Evolutionary conservation across 2,888 invertebrate species (phyloP).

Genomic region (Euplexia lucipara): DNA sequence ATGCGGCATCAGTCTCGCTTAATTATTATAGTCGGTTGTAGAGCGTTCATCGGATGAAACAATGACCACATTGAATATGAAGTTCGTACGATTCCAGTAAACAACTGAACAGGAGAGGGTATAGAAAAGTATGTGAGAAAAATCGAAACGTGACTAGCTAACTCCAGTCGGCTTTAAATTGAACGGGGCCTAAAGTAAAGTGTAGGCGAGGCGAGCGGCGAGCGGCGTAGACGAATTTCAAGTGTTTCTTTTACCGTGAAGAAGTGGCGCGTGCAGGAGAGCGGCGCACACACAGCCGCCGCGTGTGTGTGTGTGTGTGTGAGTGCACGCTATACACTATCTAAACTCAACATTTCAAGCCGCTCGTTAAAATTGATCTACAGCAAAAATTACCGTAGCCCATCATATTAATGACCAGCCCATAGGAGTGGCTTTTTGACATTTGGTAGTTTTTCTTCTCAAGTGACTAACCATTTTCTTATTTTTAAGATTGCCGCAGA

Average conservation of each 20-base stretch:
- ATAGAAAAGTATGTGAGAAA: conserved; percentile 46
- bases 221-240: conserved; percentile 84
- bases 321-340: conserved; percentile 38
- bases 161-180: conserved; percentile 72
- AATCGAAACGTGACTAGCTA: conserved; percentile 75
- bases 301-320: conserved; percentile 27
- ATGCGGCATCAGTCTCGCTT: conserved; percentile 39
- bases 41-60: conserved; percentile 33
- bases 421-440: too few species aligned
- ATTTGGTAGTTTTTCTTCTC: too few species aligned
- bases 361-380: conserved; percentile 44
- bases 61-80: conserved; percentile 39
- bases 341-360: conserved; percentile 38
- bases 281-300: conserved; percentile 40
- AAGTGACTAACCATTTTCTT: too few species aligned
- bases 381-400: conserved; percentile 14
- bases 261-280: conserved; percentile 86
- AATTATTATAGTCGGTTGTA: conserved; percentile 50
- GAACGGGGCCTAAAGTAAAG: conserved; percentile 77
- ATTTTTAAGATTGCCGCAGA: too few species aligned
- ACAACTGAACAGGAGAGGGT: conserved; percentile 25
- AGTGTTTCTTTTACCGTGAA: conserved; percentile 85
- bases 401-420: neutral
- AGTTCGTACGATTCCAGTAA: conserved; percentile 38
- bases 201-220: conserved; percentile 73